Evolutionary conservation across 2,888 invertebrate species (phyloP).

Genomic region (Diploptera punctata): DNA sequence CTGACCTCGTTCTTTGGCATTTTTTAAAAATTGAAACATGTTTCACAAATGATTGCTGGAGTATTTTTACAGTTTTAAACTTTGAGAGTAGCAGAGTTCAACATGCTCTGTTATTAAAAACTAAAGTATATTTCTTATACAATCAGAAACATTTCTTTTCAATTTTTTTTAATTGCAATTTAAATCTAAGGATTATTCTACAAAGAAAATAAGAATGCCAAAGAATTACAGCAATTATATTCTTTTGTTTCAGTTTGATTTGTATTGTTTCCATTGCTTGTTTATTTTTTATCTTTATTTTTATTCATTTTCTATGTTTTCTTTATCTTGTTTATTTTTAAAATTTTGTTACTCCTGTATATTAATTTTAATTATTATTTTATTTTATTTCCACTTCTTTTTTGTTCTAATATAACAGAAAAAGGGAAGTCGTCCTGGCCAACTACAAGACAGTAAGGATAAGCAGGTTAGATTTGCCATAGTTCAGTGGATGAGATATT

Average conservation of each 20-base stretch:
- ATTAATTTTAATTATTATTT: conserved; percentile 35
- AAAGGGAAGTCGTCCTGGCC: conserved; percentile 50
- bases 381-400: conserved; percentile 40
- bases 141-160: no score
- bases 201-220: conserved; percentile 37
- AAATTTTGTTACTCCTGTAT: conserved; percentile 24
- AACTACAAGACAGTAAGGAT: conserved; percentile 46
- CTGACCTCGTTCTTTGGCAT: conserved; percentile 53
- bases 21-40: no score
- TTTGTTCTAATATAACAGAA: conserved; percentile 47
- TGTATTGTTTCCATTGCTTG: conserved; percentile 34
- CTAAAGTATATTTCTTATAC: no score
- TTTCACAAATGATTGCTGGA: no score
- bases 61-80: no score
- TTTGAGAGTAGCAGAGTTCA: no score
- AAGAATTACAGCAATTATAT: conserved; percentile 38
- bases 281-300: conserved; percentile 35
- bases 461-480: conserved; percentile 49
- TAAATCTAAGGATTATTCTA: no score
- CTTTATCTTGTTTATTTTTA: conserved; percentile 19
- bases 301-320: conserved; percentile 35
- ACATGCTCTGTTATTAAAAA: not conserved
- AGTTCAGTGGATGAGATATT: conserved; percentile 18
- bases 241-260: conserved; percentile 34
- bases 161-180: no score